Evolutionary conservation across 2,888 invertebrate species (phyloP), one percentile per base, ranked within the genome.

Genomic region (Tyria jacobaeae): DNA sequence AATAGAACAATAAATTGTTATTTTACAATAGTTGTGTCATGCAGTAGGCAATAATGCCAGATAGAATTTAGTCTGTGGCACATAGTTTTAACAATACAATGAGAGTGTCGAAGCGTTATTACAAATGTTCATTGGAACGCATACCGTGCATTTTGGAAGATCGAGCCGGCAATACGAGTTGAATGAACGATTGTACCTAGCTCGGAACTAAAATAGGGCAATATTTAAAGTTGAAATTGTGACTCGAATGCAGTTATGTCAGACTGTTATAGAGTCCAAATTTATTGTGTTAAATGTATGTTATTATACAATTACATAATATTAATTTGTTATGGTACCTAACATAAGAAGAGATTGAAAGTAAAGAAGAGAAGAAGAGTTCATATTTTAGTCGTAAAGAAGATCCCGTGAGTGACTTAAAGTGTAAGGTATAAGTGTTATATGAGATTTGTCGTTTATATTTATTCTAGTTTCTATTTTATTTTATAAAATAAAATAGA

Each of bases 121-220:
- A 68, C 75, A 68, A 79, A 75, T 76, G 71, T 77, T 76, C 79
- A 78, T 74, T 75, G 77, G 73, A 78, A 75, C 79, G 76, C 82
- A 82, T 82, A 75, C 80, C 79, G 60, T 68, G 71, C 81, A 83
- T 86, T 84, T 82, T 79, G 69, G 64, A 70, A 71, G 75, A 73
- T 70, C 69, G 73, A 70, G 62, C 70, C 68, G 68, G 76, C 79
- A 75, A 80, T 81, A 76, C 73, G 77, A 79, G 79, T 66, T 71
- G 65, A 61, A 53, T 56, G 39, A 55, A 66, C 71, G 71, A 74
- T 71, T 65, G 67, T n/a, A n/a, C n/a, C 67, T 60, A 59, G 59
- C 62, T 56, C 39, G 6, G 59, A 60, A 21, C 35, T 48, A 60
- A 66, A 64, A 62, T 68, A 35, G 50, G 21, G n/a, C 44, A 35